Percentiles rank a stretch among this genome's conserved stretches.
These are phyloP conservation scores for Rhagoletis zephyria DNA, from an alignment of 1,140 invertebrate genomes.

Conservation along the genomic window DNA sequence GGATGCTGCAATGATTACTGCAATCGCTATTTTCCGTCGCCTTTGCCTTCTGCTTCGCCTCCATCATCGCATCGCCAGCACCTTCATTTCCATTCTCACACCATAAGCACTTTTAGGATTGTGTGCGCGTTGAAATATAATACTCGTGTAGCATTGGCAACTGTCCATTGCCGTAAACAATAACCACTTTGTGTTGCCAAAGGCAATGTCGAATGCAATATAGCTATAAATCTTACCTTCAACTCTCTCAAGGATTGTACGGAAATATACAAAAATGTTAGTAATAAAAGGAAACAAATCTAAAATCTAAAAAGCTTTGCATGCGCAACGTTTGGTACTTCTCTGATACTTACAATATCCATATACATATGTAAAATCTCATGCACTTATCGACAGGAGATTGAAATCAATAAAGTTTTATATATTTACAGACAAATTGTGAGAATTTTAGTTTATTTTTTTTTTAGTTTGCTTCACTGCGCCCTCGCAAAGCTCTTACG, in stretches of 20 bases:
- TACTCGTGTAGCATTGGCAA: conserved; percentile 39
- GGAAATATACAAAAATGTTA: neutral
- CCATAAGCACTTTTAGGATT: neutral
- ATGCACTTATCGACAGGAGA: conserved; percentile 39
- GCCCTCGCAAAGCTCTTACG: too few relatives aligned
- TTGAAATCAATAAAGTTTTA: conserved; percentile 35
- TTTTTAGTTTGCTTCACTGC: too few relatives aligned
- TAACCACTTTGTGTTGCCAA: conserved; percentile 47
- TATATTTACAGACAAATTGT: neutral
- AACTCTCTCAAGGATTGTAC: conserved; percentile 44
- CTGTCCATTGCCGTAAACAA: conserved; percentile 51
- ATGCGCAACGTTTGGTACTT: neutral
- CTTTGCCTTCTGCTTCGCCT: neutral
- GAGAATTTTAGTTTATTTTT: neutral
- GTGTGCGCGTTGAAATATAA: conserved; percentile 24
- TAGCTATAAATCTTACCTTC: conserved; percentile 44
- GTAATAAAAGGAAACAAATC: conserved; percentile 14
- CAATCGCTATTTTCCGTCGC: neutral
- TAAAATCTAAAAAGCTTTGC: conserved; percentile 36
- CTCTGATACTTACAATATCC: too few relatives aligned
- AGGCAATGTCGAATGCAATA: conserved; percentile 35
- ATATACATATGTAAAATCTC: neutral
- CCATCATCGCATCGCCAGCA: neutral
- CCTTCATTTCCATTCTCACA: neutral
- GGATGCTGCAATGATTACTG: conserved; percentile 29